Conservation (phyloP, 2,888 invertebrate genomes). For the Cybosia mesomella region DNA sequence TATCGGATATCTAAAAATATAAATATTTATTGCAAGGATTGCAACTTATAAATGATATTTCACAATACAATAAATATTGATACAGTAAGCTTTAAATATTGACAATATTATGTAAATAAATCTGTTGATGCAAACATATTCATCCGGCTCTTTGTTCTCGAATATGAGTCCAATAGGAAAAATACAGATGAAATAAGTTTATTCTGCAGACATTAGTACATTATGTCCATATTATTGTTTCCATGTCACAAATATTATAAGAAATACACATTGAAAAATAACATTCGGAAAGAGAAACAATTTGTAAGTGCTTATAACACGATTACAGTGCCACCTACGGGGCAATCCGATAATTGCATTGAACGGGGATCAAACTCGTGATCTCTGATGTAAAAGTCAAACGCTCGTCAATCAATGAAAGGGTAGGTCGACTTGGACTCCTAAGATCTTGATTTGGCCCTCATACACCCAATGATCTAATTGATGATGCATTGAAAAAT, state of each 20-base stretch:
- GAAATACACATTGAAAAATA: no score
- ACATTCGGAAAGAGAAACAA: no score
- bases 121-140: neutral
- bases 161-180: neutral
- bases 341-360: no score
- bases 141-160: neutral
- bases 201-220: neutral
- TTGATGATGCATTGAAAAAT: no score
- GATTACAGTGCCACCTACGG: no score
- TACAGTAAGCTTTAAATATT: slow-evolving; percentile 15
- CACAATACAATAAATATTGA: neutral
- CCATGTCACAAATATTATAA: neutral
- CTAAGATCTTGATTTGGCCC: no score
- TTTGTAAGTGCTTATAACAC: no score
- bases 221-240: neutral
- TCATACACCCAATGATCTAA: no score
- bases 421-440: no score
- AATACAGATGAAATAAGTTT: neutral
- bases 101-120: slow-evolving; percentile 16
- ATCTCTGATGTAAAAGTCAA: no score
- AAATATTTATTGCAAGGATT: neutral
- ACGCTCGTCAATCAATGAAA: no score
- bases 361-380: no score
- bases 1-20: neutral
- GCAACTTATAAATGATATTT: neutral